A percentile compares a stretch with the other conserved stretches of the same genome.
These are phyloP conservation scores for Balearica regulorum DNA, from an alignment of 2,797 vertebrate species.

Conservation along the genomic window DNA sequence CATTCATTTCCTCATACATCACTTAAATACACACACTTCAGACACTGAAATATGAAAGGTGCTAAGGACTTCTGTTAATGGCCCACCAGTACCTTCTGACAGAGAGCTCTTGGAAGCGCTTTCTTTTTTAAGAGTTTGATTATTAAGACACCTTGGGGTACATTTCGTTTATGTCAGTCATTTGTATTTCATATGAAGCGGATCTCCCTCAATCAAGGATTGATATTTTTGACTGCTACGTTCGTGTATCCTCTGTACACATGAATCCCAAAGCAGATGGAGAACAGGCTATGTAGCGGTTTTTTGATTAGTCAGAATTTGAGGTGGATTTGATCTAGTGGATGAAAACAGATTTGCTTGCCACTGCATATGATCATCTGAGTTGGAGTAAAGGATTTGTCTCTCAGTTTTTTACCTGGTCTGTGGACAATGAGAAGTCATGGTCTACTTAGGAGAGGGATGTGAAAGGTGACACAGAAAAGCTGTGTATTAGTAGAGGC, in stretches of 20 bases:
- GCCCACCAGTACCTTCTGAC: not conserved
- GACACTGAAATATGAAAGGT: not conserved
- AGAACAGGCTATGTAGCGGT: accelerated
- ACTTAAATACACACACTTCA: not conserved
- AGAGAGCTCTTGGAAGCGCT: not conserved
- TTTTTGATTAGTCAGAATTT: not conserved
- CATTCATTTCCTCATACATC: not conserved
- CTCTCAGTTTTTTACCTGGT: not conserved
- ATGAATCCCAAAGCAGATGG: not conserved
- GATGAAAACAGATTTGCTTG: not conserved
- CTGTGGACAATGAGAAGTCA: not conserved
- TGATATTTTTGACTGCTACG: not conserved
- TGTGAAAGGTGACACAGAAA: not conserved
- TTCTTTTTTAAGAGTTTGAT: not conserved
- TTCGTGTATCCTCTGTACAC: not conserved
- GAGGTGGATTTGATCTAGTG: not conserved
- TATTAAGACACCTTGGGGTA: not conserved
- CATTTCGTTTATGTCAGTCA: not conserved
- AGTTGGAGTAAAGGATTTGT: not conserved
- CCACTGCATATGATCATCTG: not conserved
- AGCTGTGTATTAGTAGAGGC: not conserved
- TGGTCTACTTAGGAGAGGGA: not conserved
- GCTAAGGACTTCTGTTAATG: not conserved
- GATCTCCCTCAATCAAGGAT: not conserved
- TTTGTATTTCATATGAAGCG: not conserved